Base-by-base conservation (phyloP, 1,140 invertebrate genomes). In the Drosophila setifemur region DNA sequence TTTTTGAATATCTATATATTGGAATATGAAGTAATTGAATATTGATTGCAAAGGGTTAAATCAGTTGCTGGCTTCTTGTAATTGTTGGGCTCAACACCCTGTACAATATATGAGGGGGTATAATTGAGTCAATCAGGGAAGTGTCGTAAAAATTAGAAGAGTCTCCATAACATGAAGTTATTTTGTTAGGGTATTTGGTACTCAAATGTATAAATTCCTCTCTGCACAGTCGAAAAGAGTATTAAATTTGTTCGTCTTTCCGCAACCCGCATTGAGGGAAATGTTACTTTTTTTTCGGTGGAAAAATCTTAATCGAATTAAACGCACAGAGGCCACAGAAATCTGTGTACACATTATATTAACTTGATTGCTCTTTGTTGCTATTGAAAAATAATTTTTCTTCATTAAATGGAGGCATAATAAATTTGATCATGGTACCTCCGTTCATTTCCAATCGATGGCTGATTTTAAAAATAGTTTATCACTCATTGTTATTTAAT, bases 261-360 rank as follows among this genome's bases (percentile, higher is more conserved):
- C 1, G 1, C 12, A 7, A 40, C 79, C 79, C 79, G 79, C 79
- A 83, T 78, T 33, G 11, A 25, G n/a, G n/a, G n/a, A 8, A 33
- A 31, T 21, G 8, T 0, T 33, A 57, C 54, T 67, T 37, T 14
- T 25, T 45, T 75, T 55, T 31, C 26, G 35, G 19, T 58, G 53
- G 39, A 40, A 16, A 43, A 81, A 54, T 58, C 11, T 52, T 75
- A 85, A 83, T 83, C 74, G 45, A 85, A 85, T 85, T 85, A 85
- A 64, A 28, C 58, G 50, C 58, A 54, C 52, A 2, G n/a, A n/a
- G n/a, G 67, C 16, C 44, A 21, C n/a, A 28, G 26, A 77, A 85
- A 85, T 85, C 79, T 70, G 75, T 85, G 79, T 63, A 64, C 45
- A 77, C 53, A 81, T 78, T 78, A 63, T 37, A n/a, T 85, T 70